These are phyloP conservation scores for Xyrichtys novacula DNA, from an alignment of 2,797 vertebrate species.

Conservation along the genomic window DNA sequence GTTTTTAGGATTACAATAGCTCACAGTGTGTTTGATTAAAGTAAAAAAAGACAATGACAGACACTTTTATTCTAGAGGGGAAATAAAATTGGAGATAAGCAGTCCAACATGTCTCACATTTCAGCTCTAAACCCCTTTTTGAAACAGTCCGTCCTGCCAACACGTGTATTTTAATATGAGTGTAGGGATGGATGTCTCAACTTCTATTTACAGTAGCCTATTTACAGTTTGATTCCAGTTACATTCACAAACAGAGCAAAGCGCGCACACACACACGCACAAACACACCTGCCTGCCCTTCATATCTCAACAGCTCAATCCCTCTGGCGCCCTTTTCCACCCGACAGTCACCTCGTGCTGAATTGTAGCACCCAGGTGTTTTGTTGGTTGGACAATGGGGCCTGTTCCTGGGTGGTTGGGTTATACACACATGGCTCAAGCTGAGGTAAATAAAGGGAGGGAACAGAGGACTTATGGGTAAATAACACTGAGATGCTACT, in stretches of 20 bases:
- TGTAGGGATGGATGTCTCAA: slow-evolving; percentile 31
- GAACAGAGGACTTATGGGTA: slow-evolving; percentile 33
- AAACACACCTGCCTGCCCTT: slow-evolving; percentile 60
- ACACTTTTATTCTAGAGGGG: slow-evolving; percentile 33
- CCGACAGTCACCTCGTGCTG: slow-evolving; percentile 17
- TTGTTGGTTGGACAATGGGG: slow-evolving; percentile 60
- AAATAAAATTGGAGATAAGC: slow-evolving; percentile 60
- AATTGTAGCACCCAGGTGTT: slow-evolving; percentile 68
- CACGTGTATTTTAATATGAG: slow-evolving; percentile 65
- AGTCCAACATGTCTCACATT: slow-evolving; percentile 25
- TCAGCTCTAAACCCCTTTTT: slow-evolving; percentile 1
- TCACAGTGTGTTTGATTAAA: slow-evolving; percentile 49
- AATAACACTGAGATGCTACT: slow-evolving; percentile 53
- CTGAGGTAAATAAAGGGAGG: slow-evolving; percentile 58
- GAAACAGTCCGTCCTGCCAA: slow-evolving; percentile 38
- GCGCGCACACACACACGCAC: slow-evolving; percentile 12
- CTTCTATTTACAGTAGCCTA: slow-evolving; percentile 68
- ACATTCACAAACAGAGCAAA: slow-evolving; percentile 36
- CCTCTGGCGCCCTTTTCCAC: neutral
- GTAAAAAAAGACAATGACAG: slow-evolving; percentile 16
- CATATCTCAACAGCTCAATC: slow-evolving; percentile 57
- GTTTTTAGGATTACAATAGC: slow-evolving; percentile 28
- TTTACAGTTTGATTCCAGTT: slow-evolving; percentile 58
- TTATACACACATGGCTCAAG: slow-evolving; percentile 52
- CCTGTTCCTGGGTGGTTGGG: slow-evolving; percentile 35